Conservation (phyloP, 2,888 invertebrate genomes). For the Agriopis leucophaearia region DNA sequence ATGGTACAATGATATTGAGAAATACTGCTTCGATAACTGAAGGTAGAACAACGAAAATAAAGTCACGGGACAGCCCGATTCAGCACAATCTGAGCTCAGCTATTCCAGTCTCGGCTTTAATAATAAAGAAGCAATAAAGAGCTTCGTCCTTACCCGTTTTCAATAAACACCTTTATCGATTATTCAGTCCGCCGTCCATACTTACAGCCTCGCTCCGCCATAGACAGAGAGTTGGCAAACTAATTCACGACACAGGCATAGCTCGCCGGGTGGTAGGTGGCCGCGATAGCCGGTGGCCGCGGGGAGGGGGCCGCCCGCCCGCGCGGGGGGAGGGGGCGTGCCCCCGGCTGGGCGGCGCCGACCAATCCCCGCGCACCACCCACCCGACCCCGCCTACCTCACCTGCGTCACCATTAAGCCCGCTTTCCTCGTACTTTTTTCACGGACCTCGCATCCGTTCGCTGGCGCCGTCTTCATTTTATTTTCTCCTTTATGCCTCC, state of each 20-base stretch:
- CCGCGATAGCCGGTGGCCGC: constrained; percentile 81
- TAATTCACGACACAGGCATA: constrained; percentile 87
- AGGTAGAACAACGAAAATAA: constrained; percentile 25
- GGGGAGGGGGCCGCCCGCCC: constrained; percentile 53
- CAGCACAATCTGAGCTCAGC: constrained; percentile 39
- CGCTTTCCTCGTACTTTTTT: constrained; percentile 83
- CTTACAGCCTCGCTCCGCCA: constrained; percentile 84
- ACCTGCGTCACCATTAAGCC: constrained; percentile 85
- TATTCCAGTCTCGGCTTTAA: constrained; percentile 69
- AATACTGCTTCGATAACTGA: constrained; percentile 9
- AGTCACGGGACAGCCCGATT: constrained; percentile 22
- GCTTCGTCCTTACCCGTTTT: constrained; percentile 84
- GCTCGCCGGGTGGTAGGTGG: constrained; percentile 83
- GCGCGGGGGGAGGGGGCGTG: constrained; percentile 64
- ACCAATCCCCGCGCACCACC: constrained; percentile 82
- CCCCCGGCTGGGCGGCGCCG: constrained; percentile 81
- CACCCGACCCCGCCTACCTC: constrained; percentile 82
- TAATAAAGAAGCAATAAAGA: constrained; percentile 85
- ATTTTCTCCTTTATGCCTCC: constrained; percentile 86
- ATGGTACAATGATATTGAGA: neutral
- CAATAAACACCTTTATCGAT: constrained; percentile 87
- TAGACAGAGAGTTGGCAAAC: constrained; percentile 86
- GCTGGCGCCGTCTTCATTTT: constrained; percentile 85
- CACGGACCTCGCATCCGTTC: constrained; percentile 84
- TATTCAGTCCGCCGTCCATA: constrained; percentile 85